Evolutionary conservation across 2,797 vertebrate species (phyloP).

Genomic region (Crenichthys baileyi): DNA sequence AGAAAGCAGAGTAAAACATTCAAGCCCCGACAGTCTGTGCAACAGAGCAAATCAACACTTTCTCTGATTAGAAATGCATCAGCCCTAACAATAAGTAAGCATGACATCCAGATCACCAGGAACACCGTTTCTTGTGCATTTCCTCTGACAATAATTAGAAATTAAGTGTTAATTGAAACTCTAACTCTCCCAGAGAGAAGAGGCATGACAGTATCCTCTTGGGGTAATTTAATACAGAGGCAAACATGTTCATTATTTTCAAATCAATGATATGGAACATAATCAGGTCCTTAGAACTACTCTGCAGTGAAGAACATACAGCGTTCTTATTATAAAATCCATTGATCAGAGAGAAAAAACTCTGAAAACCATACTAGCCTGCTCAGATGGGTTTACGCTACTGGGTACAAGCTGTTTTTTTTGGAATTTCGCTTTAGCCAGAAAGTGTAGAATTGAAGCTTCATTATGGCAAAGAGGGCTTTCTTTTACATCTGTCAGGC

Average conservation of each 20-base stretch:
- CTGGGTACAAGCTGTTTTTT: not conserved
- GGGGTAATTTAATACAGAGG: slow-evolving; percentile 50
- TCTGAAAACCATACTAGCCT: slow-evolving; percentile 38
- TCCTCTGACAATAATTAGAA: slow-evolving; percentile 52
- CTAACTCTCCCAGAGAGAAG: slow-evolving; percentile 39
- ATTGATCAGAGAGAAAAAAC: slow-evolving; percentile 43
- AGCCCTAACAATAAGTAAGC: slow-evolving; percentile 32
- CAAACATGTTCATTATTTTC: slow-evolving; percentile 65
- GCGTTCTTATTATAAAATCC: slow-evolving; percentile 52
- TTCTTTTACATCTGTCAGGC: not conserved
- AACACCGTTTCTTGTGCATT: slow-evolving; percentile 41
- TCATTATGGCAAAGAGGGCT: not conserved
- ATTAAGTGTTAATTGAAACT: slow-evolving; percentile 68
- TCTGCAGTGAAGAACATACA: slow-evolving; percentile 42
- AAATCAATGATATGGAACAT: slow-evolving; percentile 37
- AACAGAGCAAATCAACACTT: slow-evolving; percentile 11
- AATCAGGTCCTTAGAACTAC: slow-evolving; percentile 39
- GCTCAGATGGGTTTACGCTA: slow-evolving; percentile 27
- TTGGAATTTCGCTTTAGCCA: not conserved
- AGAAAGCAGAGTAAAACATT: not conserved
- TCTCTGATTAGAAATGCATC: slow-evolving; percentile 33
- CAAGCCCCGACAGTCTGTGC: not conserved
- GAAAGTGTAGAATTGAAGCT: not conserved
- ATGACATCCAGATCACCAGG: slow-evolving; percentile 37
- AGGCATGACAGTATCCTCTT: slow-evolving; percentile 40